Evolutionary conservation across 2,797 vertebrate genomes (phyloP).

Genomic region (Halcyon badia): DNA sequence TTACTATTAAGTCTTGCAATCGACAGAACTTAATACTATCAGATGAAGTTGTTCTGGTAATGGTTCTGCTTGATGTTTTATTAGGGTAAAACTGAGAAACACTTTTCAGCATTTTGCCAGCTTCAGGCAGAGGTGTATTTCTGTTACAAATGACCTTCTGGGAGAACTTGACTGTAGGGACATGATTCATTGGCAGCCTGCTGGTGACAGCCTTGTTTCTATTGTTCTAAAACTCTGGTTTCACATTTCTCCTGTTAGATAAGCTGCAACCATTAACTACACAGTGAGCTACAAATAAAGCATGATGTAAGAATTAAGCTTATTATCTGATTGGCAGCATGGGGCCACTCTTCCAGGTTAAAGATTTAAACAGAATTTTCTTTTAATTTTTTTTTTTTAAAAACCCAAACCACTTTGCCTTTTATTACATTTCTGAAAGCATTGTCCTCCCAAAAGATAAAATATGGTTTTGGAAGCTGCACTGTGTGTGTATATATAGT

Average conservation of each 20-base stretch:
- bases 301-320: slow-evolving; percentile 74
- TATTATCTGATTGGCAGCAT: slow-evolving; percentile 76
- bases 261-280: slow-evolving; percentile 60
- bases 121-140: neutral
- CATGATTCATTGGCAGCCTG: slow-evolving; percentile 62
- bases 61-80: neutral
- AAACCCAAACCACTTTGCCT: neutral
- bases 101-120: slow-evolving; percentile 9
- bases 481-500: slow-evolving; percentile 33
- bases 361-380: slow-evolving; percentile 19
- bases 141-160: slow-evolving; percentile 57
- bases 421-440: slow-evolving; percentile 50
- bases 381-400: neutral
- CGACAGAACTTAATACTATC: neutral
- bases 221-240: slow-evolving; percentile 69
- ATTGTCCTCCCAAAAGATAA: slow-evolving; percentile 62
- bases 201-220: slow-evolving; percentile 65
- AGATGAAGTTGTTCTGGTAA: neutral
- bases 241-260: slow-evolving; percentile 71
- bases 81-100: neutral
- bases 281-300: slow-evolving; percentile 64
- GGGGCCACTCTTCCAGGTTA: slow-evolving; percentile 49
- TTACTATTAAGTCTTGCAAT: neutral
- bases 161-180: slow-evolving; percentile 24
- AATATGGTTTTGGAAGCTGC: slow-evolving; percentile 43